Evolutionary conservation across 2,113 vertebrate genomes (phyloP), one percentile per base, ranked within the genome.

Genomic region (Hystrix cristata): DNA sequence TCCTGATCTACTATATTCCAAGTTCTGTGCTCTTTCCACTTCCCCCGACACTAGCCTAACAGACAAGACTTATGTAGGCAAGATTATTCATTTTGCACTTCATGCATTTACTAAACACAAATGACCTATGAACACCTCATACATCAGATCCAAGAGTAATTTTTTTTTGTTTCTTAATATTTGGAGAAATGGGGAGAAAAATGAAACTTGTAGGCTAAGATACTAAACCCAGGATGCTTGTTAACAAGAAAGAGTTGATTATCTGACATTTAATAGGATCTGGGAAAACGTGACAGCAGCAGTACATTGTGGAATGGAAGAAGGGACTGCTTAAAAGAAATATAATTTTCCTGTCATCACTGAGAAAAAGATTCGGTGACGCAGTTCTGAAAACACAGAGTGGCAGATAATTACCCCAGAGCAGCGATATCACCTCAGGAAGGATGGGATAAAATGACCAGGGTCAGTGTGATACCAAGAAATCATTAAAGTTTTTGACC

Each of bases 341-440:
- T 69, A 55, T 72, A 92, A 76, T 82, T 92, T 92, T 43, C 59
- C 69, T 96, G 60, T 91, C 71, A 94, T 83, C 81, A 46, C 51
- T n/a, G 48, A 91, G 81, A 88, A 92, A 85, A 12, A 34, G 55
- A 89, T 85, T 95, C 65, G 94, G 0, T 67, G 81, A 94, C 74
- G 23, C 65, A 90, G 71, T 72, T 88, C 71, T 94, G 65, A 92
- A 96, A 94, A 88, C 51, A 46, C 31, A 72, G 18, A 55, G 59
- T 90, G 86, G 57, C 81, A 96, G 65, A 92, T 76, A 95, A 96
- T 89, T 95, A 91, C 72, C 59, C 51, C 18, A 59, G n/a, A 95
- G n/a, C 78, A 96, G 62, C 92, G 64, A 72, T 5, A 72, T 46
- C n/a, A 64, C 43, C 46, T 92, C 74, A 90, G 15, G 84, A 95